Base-by-base conservation (phyloP, 2,888 invertebrate species). In the Xylocampa areola region DNA sequence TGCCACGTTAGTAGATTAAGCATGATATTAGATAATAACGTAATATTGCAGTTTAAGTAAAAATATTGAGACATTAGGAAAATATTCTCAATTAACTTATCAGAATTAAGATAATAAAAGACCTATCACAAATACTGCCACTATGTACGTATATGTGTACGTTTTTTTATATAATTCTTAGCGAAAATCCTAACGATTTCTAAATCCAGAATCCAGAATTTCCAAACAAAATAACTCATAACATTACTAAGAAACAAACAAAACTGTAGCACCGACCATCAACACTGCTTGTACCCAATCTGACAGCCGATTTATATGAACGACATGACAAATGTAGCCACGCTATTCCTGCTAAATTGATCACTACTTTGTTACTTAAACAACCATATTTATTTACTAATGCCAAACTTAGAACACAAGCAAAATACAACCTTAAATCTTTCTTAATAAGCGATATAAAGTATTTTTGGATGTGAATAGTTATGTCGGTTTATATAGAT, bases 301-400 rank as follows among this genome's bases (percentile, higher is more conserved):
- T 68, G 80, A 74, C 81, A 77, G 76, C 40, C 74, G 67, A 79
- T 81, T 79, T 77, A 77, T 77, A 62, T 47, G 48, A 59, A 33
- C 44, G 79, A 80, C 81, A 73, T 76, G 74, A 75, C 73, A 73
- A 76, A 75, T 79, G 76, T 63, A 64, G 68, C 61, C 68, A 66
- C 68, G 45, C 62, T 67, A 72, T 68, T 71, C 72, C 61, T 59
- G 68, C 76, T 64, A 76, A 79, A 82, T 80, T 77, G 77, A 81
- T 77, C 64, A 73, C 71, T 72, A 78, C 80, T 82, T 76, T 81
- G 76, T 80, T 68, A 68, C 68, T 54, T 51, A 64, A 29, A 40
- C 19, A 21, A 61, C 73, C 59, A 61, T 32, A 29, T 55, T 19
- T 32, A 45, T 30, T 6, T 30, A 36, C 27, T 6, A 10, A 14